A percentile compares a stretch with the other conserved stretches of the same genome.
Conservation (phyloP, 2,888 invertebrate genomes). For the Eupithecia centaureata region DNA sequence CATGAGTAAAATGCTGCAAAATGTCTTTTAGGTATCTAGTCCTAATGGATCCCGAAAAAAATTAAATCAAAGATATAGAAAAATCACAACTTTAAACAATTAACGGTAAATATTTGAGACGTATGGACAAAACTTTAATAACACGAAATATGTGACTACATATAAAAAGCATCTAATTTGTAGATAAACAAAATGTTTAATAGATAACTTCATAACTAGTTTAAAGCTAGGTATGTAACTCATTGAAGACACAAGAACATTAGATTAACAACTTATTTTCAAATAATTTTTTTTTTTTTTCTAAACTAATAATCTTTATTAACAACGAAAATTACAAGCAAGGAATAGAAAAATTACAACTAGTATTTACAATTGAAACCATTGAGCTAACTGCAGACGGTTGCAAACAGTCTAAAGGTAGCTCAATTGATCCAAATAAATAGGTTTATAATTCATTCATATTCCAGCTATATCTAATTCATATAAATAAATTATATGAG, state of each 20-base stretch:
- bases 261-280: not conserved
- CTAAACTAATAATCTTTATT: no score
- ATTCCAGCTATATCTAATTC: not conserved
- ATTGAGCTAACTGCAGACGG: no score
- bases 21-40: constrained; percentile 29
- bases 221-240: not conserved
- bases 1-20: constrained; percentile 11
- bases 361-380: no score
- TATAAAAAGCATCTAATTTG: not conserved
- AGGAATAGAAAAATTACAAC: no score
- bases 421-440: no score
- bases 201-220: not conserved
- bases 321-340: no score
- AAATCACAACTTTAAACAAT: not conserved
- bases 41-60: constrained; percentile 19
- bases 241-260: not conserved
- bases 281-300: no score
- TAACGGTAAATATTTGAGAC: constrained; percentile 2
- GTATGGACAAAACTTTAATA: not conserved
- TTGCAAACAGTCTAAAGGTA: no score
- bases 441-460: no score
- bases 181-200: not conserved
- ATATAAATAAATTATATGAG: no score
- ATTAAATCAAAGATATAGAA: not conserved
- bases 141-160: not conserved